Base-by-base conservation (phyloP, 2,797 vertebrate genomes). In the Rallus crepitans region DNA sequence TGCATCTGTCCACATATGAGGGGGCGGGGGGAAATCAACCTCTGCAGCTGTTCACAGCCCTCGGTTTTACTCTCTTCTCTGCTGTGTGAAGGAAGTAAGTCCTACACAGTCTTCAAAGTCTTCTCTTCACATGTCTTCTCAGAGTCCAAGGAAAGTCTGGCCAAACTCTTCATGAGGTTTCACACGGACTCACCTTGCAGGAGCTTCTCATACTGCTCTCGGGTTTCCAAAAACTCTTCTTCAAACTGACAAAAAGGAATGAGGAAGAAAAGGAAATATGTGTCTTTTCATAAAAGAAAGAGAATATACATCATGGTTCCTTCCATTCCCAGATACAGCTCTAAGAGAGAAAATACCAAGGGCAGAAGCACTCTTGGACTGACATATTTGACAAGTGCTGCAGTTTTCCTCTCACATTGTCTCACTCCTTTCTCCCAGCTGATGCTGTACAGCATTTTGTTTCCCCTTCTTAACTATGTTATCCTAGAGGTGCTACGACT, bases 151-250 rank as follows among this genome's bases (percentile, higher is more conserved):
- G 18, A 11, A 75, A 40, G 33, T 60, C 31, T 83, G 40, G 10
- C 57, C 39, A 55, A 15, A 6, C 28, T 56, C 76, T 61, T 42
- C 23, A 73, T 64, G 84, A 65, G 25, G 30, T 53, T 86, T 84
- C 56, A 53, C 0, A 0, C 18, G 11, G 40, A 75, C 98, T 97
- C 81, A 99, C 99, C 98, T 90, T 97, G 96, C 57, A 99, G 52
- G 15, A 99, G 92, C 66, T 99, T 98, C 42, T 97, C 86, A 96
- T 98, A 98, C 39, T 99, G 98, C 24, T 98, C 98, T 45, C 91
- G 96, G 7, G 96, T 98, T 86, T 98, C 98, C 83, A 99, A 72
- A 94, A 96, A 78, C 37, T 98, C 95, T 93, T 99, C 99, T 64
- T 99, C 99, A 96, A 99, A 99, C 99, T 99, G 98, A 71, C 64